phyloP scores from a whole-genome alignment of 2,888 invertebrate species.

The Sphaerophoria rueppellii region DNA sequence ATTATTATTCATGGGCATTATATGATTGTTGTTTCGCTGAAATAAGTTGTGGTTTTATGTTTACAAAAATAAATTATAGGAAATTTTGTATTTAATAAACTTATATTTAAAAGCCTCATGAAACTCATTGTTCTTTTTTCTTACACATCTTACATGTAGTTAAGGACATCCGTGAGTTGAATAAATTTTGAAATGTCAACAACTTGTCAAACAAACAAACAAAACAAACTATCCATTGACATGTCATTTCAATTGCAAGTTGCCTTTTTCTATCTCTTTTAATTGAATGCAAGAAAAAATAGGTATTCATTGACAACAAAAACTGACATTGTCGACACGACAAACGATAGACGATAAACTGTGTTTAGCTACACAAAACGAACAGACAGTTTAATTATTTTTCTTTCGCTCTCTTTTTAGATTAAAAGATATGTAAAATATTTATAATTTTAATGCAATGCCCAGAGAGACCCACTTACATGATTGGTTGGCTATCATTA shows the following conservation, averaged over 20 bases:
- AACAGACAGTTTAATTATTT: slow-evolving; percentile 40
- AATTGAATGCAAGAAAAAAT: slow-evolving; percentile 19
- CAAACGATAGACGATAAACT: slow-evolving; percentile 2
- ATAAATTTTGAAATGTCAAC: slow-evolving; percentile 17
- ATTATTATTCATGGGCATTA: slow-evolving; percentile 66
- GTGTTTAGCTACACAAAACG: slow-evolving; percentile 1
- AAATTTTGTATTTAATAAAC: background rate
- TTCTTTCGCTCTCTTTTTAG: slow-evolving; percentile 18
- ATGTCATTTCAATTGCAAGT: slow-evolving; percentile 54
- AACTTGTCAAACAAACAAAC: slow-evolving; percentile 1
- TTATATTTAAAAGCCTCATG: background rate
- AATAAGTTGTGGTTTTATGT: slow-evolving; percentile 35
- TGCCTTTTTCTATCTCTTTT: background rate
- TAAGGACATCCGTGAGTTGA: too few relatives aligned
- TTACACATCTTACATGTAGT: too few relatives aligned
- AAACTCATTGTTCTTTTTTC: too few relatives aligned
- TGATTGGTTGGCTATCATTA: slow-evolving; percentile 71
- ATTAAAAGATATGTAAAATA: slow-evolving; percentile 57
- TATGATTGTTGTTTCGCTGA: slow-evolving; percentile 71
- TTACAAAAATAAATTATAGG: background rate
- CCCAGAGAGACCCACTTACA: slow-evolving; percentile 36
- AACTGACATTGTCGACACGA: background rate
- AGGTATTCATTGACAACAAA: background rate
- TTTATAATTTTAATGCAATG: slow-evolving; percentile 38
- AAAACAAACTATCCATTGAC: slow-evolving; percentile 36